These are phyloP conservation scores for Eutolmus rufibarbis DNA, from an alignment of 2,888 invertebrate genomes.

Conservation along the genomic window DNA sequence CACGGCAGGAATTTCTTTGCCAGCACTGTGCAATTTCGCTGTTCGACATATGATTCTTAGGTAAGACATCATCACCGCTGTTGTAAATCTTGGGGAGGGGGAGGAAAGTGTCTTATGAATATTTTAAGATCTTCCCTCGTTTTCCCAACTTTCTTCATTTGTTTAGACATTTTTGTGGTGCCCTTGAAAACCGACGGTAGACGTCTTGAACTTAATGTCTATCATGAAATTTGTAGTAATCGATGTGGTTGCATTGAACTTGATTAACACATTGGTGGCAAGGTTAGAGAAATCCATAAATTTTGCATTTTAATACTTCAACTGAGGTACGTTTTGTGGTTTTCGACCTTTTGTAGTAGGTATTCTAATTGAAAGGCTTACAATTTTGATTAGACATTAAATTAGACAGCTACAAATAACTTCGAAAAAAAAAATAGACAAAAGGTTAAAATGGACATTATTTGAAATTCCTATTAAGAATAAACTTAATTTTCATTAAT, in stretches of 20 bases:
- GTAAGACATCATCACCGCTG: neutral
- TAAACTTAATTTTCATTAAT: too few relatives aligned
- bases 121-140: neutral
- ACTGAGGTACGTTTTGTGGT: neutral
- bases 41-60: neutral
- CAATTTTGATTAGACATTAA: neutral
- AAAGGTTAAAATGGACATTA: too few relatives aligned
- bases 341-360: neutral
- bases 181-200: neutral
- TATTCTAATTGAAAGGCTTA: neutral
- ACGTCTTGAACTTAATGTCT: neutral
- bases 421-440: too few relatives aligned
- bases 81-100: neutral
- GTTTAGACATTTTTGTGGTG: neutral
- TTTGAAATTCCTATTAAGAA: too few relatives aligned
- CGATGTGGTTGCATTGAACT: conserved; percentile 15
- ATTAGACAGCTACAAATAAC: neutral
- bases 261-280: neutral
- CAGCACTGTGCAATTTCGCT: neutral
- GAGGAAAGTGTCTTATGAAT: neutral
- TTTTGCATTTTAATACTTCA: neutral
- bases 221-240: neutral
- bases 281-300: neutral
- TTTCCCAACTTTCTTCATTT: neutral
- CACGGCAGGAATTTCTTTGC: neutral